Evolutionary conservation across 2,113 vertebrate genomes (phyloP).

Genomic region (Paramormyrops kingsleyae): DNA sequence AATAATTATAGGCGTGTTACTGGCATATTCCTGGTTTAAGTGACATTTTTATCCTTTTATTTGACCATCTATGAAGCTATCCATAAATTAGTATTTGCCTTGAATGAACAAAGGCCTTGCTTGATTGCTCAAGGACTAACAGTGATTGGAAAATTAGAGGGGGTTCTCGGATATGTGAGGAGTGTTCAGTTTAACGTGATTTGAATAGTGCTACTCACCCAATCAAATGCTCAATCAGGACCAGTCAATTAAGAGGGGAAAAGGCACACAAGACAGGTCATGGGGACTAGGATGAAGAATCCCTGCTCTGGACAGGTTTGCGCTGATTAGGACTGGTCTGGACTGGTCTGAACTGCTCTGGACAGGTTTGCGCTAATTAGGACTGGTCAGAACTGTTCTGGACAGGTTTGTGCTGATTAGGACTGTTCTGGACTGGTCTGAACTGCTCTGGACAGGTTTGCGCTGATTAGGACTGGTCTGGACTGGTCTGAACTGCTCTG

Average conservation of each 20-base stretch:
- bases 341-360: not conserved
- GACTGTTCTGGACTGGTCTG: not conserved
- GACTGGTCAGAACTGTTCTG: not conserved
- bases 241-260: not conserved
- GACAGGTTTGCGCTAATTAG: too few species aligned
- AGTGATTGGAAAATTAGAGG: not conserved
- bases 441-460: not conserved
- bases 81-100: not conserved
- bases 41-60: not conserved
- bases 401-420: too few species aligned
- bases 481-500: not conserved
- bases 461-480: too few species aligned
- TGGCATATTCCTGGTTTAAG: not conserved
- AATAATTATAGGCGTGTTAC: not conserved
- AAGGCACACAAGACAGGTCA: not conserved
- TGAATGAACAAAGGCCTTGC: not conserved
- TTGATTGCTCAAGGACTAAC: not conserved
- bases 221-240: not conserved
- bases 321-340: too few species aligned
- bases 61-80: not conserved
- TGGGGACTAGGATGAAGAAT: not conserved
- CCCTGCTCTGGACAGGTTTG: not conserved
- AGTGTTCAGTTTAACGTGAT: not conserved
- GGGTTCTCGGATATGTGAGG: not conserved
- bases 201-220: not conserved